Evolutionary conservation across 2,113 vertebrate genomes (phyloP), one percentile per base, ranked within the genome.

Genomic region (Salvelinus alpinus): DNA sequence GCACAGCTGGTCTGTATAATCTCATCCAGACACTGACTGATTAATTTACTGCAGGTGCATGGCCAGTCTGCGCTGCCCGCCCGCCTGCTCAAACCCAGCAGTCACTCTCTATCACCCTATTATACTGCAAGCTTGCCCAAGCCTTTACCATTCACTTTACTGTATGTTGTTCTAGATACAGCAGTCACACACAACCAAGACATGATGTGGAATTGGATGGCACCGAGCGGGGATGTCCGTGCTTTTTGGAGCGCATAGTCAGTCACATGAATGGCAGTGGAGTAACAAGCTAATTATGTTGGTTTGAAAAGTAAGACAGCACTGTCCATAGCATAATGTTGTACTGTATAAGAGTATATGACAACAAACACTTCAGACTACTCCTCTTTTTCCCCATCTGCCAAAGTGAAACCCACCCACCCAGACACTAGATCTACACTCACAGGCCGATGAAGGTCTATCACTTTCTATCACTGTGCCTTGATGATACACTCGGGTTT

Each of bases 11-110:
- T 82, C 57, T 79, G 83, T 76, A 74, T 85, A 78, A 85, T 82
- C 76, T 57, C 68, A 22, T 65, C 1, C 3, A 78, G 87, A 85
- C 85, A 85, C 76, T 84, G 85, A 85, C 85, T 82, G 81, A 88
- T 84, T 80, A 80, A 85, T 80, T 80, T 73, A 68, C 64, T 84
- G 83, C 87, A 86, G 87, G 87, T 88, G 87, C 80, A 88, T 82
- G n/a, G 68, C 71, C 74, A 73, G 81, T 48, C 62, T 25, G 76
- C 22, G 6, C 64, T 1, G 64, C 69, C 73, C 7, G 68, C 34
- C 68, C 44, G 68, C 68, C 38, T 4, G 12, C 14, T 18, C 18
- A 62, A 24, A 54, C 51, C 51, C 51, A 54, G 51, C 16, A 14
- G 51, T 54, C 48, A 51, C 48, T 13, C 48, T 51, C 48, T 51